Percentiles rank a stretch among this genome's conserved stretches.
Evolutionary conservation across 2,888 invertebrate genomes (phyloP).

Genomic region (Theretra japonica): DNA sequence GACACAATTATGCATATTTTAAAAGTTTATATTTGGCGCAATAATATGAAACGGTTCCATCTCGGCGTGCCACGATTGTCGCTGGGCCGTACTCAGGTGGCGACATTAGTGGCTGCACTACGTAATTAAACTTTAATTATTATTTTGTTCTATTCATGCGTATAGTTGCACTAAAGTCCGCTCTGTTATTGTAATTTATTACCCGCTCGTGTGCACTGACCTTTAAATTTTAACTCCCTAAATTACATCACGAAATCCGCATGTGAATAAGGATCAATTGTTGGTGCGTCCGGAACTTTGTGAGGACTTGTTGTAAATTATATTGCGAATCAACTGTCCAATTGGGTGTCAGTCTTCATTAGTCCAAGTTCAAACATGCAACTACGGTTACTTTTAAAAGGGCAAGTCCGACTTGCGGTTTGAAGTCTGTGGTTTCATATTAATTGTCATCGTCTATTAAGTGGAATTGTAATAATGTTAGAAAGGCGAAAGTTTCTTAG

Average conservation of each 20-base stretch:
- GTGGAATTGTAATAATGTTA: too few species aligned
- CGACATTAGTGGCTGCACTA: background rate
- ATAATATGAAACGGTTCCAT: conserved; percentile 23
- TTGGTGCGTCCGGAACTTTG: background rate
- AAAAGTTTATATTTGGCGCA: conserved; percentile 29
- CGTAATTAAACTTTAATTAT: background rate
- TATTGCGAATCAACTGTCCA: background rate
- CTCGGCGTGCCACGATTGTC: conserved; percentile 14
- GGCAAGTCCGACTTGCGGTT: background rate
- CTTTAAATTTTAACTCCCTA: background rate
- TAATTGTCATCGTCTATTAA: background rate
- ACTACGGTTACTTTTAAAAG: background rate
- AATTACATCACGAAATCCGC: conserved; percentile 19
- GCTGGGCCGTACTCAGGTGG: conserved; percentile 2
- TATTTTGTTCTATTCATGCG: background rate
- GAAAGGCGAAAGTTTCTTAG: too few species aligned
- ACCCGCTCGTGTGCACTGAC: background rate
- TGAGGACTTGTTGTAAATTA: conserved; percentile 5
- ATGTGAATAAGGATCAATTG: conserved; percentile 22
- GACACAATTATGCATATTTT: conserved; percentile 30
- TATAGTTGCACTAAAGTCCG: too few species aligned
- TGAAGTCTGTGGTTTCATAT: background rate
- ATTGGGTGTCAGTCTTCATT: conserved; percentile 13
- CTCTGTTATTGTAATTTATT: background rate
- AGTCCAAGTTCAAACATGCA: background rate